Conservation (phyloP, 1,140 invertebrate genomes). For the Campodea augens region DNA sequence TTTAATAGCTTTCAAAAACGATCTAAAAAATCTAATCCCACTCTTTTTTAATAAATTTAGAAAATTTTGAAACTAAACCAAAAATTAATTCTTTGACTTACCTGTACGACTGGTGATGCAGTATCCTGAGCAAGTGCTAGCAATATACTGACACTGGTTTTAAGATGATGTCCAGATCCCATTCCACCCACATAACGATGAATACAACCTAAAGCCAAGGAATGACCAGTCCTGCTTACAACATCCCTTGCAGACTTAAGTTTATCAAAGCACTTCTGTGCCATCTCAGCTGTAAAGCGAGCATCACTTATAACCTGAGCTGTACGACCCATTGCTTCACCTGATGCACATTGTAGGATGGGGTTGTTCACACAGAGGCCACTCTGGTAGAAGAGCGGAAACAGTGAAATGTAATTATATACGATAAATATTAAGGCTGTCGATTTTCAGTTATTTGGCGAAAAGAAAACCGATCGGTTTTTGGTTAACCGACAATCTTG, state of each 20-base stretch:
- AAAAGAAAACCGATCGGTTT: no score
- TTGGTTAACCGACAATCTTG: no score
- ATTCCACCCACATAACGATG: conserved; percentile 79
- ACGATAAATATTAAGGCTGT: no score
- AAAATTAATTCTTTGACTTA: no score
- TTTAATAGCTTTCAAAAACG: no score
- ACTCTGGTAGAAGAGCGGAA: conserved; percentile 26
- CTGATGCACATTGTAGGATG: conserved; percentile 67
- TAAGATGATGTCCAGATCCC: conserved; percentile 78
- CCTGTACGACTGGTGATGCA: conserved; percentile 73
- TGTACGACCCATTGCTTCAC: conserved; percentile 71
- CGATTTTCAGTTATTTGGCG: no score
- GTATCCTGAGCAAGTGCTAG: conserved; percentile 85
- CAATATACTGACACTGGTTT: conserved; percentile 82
- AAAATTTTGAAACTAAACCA: no score
- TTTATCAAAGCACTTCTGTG: conserved; percentile 76
- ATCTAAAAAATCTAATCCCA: no score
- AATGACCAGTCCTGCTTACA: conserved; percentile 73
- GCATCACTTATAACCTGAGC: conserved; percentile 70
- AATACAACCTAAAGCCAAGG: conserved; percentile 75
- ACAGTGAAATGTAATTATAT: background rate
- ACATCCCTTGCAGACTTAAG: conserved; percentile 74
- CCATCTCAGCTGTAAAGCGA: conserved; percentile 73
- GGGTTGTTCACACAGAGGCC: conserved; percentile 67
- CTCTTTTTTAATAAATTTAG: no score